Evolutionary conservation across 2,888 invertebrate genomes (phyloP), one percentile per base, ranked within the genome.

Genomic region (Achlya flavicornis): DNA sequence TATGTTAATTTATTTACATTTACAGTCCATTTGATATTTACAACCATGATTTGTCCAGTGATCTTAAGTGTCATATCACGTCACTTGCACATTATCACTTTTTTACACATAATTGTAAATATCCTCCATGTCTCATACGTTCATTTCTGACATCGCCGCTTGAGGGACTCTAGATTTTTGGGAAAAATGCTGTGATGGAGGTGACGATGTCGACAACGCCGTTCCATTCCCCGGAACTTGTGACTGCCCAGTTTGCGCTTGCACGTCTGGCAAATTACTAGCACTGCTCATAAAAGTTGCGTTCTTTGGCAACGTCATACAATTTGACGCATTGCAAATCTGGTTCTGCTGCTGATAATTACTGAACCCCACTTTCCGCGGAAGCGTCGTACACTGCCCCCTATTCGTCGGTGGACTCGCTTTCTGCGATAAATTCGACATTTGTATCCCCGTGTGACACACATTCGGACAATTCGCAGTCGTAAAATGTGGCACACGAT

Each of bases 141-240:
- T 95, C 97, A 97, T 97, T 91, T 97, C 97, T 70, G 97, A 97
- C 95, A 97, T 97, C 19, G 97, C 97, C 66, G 97, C 97, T 88
- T 97, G 96, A 58, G 97, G 97, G 73, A 97, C 95, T 80, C 96
- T 84, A 10, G 93, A 89, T 72, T 91, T 94, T 85, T 95, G 95
- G 12, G 86, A 81, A 73, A 91, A 93, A 71, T 92, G 90, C 43
- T 90, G 89, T 0, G 88, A 78, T 1, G 87, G 87, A 78, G 91
- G 95, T 70, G 89, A 94, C 10, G 88, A 91, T 58, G 90, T 88
- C 61, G 87, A 84, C 16, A 86, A 67, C 6, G 84, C 87, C 0
- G 91, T 86, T 2, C 93, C 91, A 48, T 92, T 92, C 4, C 92
- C 92, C 2, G 92, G 89, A 11, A 89, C 87, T 63, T 89, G 89